Evolutionary conservation across 2,888 invertebrate species (phyloP), one percentile per base, ranked within the genome.

Genomic region (Dicycla oo): DNA sequence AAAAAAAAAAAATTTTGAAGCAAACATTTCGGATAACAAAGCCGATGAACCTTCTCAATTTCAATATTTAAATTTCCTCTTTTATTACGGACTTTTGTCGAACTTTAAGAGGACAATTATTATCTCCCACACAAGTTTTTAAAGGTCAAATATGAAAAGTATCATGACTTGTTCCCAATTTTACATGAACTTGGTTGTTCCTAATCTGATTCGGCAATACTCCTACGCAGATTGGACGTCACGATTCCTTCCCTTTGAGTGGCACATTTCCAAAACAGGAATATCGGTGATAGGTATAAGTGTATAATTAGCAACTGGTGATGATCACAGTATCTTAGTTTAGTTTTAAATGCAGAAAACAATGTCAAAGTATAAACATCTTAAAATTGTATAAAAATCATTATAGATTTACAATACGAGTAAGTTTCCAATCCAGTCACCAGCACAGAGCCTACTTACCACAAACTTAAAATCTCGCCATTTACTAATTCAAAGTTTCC

Each of bases 71-170:
- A 2, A 26, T 49, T 79, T 20, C 18, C 15, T 56, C 13, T 38
- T 49, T 73, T 11, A 34, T 40, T 15, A 20, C 26, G 8, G 3
- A 51, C 8, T 61, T 61, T 58, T 80, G 43, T 26, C 8, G 0
- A 43, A 73, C 15, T 53, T 49, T 23, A 4, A n/a, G 72, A 64
- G 8, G 54, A 34, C 2, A 63, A 30, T 60, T 67, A 62, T n/a
- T 38, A 56, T 54, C 40, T 23, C 51, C 61, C 38, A 57, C 61
- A 40, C 54, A 61, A 73, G 15, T 53, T 80, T 43, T 30, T 15
- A 66, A 80, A 80, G 65, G 76, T 74, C 61, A 60, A 79, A n/a
- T 38, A 47, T 30, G 26, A 13, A 56, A 30, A 65, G 15, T 54
- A 45, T 30, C 23, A 40, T n/a, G 43, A 34, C 23, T 23, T 43